Percentiles rank a stretch among this genome's conserved stretches.
phyloP scores from a whole-genome alignment of 1,140 invertebrate species.

The Frieseomelitta varia region DNA sequence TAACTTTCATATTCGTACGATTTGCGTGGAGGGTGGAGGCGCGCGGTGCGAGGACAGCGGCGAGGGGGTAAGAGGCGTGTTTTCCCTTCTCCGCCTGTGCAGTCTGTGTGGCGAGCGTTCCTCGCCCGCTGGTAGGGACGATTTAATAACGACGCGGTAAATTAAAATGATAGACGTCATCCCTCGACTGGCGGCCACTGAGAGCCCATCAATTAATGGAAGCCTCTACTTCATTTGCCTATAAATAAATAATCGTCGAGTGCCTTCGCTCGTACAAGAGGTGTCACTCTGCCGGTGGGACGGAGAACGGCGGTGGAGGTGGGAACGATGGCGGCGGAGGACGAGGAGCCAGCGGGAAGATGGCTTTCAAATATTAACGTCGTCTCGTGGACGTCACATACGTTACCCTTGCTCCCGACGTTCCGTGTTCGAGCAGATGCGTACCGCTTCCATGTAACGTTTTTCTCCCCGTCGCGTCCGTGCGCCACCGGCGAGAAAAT shows the following conservation, averaged over 20 bases:
- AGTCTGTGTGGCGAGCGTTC: constrained; percentile 45
- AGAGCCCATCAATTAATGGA: constrained; percentile 80
- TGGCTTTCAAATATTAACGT: constrained; percentile 71
- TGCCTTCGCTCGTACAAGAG: constrained; percentile 64
- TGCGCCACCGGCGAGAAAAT: constrained; percentile 17
- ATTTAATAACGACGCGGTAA: constrained; percentile 78
- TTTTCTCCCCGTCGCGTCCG: constrained; percentile 28
- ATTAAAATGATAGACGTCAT: constrained; percentile 81
- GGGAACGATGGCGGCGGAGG: constrained; percentile 39
- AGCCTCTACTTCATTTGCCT: constrained; percentile 78
- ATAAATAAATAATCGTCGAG: constrained; percentile 80
- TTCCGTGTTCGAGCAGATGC: constrained; percentile 58
- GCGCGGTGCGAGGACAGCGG: neutral
- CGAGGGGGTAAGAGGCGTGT: constrained; percentile 16
- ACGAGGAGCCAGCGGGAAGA: constrained; percentile 61
- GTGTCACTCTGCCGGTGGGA: constrained; percentile 61
- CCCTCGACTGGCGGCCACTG: constrained; percentile 77
- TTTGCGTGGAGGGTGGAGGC: neutral
- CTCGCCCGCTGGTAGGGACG: constrained; percentile 56
- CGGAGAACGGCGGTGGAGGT: constrained; percentile 32
- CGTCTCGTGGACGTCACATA: constrained; percentile 71
- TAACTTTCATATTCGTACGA: constrained; percentile 19
- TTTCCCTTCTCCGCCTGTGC: constrained; percentile 48
- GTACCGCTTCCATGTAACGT: constrained; percentile 36
- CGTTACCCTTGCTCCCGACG: constrained; percentile 64